These are phyloP conservation scores for Phenganax marumi DNA, from an alignment of 92 coral and sea anemone species.

Conservation along the genomic window DNA sequence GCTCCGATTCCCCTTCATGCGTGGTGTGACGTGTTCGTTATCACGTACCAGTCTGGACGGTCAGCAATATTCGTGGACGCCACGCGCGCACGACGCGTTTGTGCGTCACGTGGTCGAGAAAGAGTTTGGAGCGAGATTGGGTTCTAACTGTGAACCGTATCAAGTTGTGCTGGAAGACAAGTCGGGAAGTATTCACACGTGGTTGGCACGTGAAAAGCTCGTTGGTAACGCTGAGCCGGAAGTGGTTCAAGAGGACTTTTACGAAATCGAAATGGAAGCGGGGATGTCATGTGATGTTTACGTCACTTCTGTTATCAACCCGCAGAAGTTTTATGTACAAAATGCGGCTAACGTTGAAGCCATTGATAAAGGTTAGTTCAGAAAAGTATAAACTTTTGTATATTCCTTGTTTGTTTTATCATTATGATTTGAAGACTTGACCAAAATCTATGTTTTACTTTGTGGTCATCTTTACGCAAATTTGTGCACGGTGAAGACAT, in stretches of 20 bases:
- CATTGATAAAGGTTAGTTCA: conserved; percentile 42
- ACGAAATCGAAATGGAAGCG: conserved; percentile 30
- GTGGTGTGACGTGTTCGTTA: conserved; percentile 23
- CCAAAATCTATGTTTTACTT: background rate
- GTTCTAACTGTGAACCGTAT: conserved; percentile 31
- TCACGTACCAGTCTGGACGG: conserved; percentile 31
- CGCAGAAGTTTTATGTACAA: conserved; percentile 72
- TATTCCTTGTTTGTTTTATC: background rate
- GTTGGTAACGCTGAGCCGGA: conserved; percentile 15
- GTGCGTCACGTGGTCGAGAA: conserved; percentile 22
- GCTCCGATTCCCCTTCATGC: conserved; percentile 25
- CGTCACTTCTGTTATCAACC: conserved; percentile 73
- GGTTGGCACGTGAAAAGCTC: conserved; percentile 27
- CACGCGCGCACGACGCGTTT: conserved; percentile 48
- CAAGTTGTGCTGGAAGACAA: background rate
- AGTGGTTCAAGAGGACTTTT: conserved; percentile 39
- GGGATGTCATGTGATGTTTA: conserved; percentile 53
- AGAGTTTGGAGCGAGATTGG: conserved; percentile 23
- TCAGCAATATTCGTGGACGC: conserved; percentile 26
- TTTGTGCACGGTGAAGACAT: too few relatives aligned
- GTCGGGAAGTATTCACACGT: conserved; percentile 14
- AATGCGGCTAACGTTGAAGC: conserved; percentile 70
- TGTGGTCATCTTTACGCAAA: too few relatives aligned
- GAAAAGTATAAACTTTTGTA: background rate
- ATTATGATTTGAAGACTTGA: too few relatives aligned